Evolutionary conservation across 2,888 invertebrate species (phyloP).

Genomic region (Ephialtes manifestator): DNA sequence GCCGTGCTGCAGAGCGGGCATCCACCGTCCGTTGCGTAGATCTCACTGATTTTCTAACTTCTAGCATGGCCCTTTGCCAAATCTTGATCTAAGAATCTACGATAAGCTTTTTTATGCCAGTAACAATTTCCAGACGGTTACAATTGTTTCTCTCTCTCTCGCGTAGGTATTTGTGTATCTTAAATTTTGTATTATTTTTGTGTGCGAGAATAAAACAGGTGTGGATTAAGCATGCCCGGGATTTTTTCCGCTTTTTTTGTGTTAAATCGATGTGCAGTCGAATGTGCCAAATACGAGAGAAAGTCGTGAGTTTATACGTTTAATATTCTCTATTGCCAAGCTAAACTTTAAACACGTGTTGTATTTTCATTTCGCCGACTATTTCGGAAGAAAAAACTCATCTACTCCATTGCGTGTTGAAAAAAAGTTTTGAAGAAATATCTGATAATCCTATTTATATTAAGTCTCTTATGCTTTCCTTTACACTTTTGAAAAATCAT

Average conservation of each 20-base stretch:
- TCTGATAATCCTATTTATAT: too few relatives aligned
- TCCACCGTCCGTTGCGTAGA: constrained; percentile 79
- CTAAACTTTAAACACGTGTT: too few relatives aligned
- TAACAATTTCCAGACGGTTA: constrained; percentile 16
- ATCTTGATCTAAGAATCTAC: constrained; percentile 77
- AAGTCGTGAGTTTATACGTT: not conserved
- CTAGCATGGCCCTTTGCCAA: constrained; percentile 81
- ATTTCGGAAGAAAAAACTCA: too few relatives aligned
- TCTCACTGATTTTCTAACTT: constrained; percentile 81
- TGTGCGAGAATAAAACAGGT: constrained; percentile 55
- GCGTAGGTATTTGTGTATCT: constrained; percentile 3
- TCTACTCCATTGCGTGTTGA: too few relatives aligned
- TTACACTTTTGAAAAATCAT: too few relatives aligned
- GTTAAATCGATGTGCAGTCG: constrained; percentile 2
- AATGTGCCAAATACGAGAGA: not conserved
- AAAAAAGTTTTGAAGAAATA: too few relatives aligned
- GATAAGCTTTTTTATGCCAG: constrained; percentile 71
- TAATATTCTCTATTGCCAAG: not conserved
- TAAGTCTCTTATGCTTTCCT: too few relatives aligned
- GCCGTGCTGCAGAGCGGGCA: constrained; percentile 78
- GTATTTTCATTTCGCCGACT: too few relatives aligned
- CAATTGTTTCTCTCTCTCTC: constrained; percentile 16
- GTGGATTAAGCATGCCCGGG: constrained; percentile 34
- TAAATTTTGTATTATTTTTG: constrained; percentile 1
- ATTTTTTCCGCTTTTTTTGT: constrained; percentile 4